Evolutionary conservation across 1,140 invertebrate species (phyloP), one percentile per base, ranked within the genome.

Genomic region (Camponotus vicinus): DNA sequence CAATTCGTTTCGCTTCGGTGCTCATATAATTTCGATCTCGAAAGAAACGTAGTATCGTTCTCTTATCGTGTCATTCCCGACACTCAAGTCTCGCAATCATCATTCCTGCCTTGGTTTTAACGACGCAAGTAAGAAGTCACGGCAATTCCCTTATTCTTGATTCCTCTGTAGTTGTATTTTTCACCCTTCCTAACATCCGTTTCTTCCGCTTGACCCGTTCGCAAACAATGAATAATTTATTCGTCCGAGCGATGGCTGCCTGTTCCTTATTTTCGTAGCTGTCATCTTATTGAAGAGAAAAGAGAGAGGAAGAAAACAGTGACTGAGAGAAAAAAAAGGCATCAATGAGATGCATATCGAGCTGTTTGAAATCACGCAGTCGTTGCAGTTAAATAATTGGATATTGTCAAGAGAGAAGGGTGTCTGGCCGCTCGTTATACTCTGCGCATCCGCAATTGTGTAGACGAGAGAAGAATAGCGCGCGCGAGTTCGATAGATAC

Each of bases 191-290:
- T 13, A 49, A 27, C 75, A 13, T 40, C 7, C 52, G 64, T 40
- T 45, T 66, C n/a, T 76, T 77, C 82, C 79, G 79, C 55, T 59
- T 42, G 69, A 73, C 55, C 18, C 55, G 69, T 63, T 34, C 73
- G 76, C 80, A 86, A 86, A 86, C 75, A 79, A 86, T 86, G 84
- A 86, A 86, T 86, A 86, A 86, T 86, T 78, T 86, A 86, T 79
- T 59, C 27, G 42, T 18, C n/a, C 52, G 40, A 2, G 40, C 84
- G 52, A 85, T 34, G 63, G 45, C 11, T 32, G 73, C 15, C 42
- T 45, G 63, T 9, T 59, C 78, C 61, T 21, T 18, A 52, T 15
- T 27, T 80, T 49, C 76, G 84, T 59, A 57, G 49, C 37, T 78
- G 61, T 37, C 34, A 34, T 32, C 73, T 77, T 64, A 15, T 32